A percentile compares a stretch with the other conserved stretches of the same genome.
phyloP scores from a whole-genome alignment of 2,888 invertebrate species.

The Hirtodrosophila alboralis region DNA sequence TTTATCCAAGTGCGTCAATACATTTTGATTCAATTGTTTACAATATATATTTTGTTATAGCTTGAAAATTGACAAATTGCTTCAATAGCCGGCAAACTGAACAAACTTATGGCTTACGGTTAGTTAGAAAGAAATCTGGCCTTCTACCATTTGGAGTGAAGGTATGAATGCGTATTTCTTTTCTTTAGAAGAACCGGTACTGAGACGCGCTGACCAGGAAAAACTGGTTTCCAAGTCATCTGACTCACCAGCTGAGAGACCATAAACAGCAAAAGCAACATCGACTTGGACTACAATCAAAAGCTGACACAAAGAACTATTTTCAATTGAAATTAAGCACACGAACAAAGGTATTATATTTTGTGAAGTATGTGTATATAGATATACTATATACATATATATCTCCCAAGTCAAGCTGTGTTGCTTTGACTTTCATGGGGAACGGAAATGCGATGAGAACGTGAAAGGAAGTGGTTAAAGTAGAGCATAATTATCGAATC shows the following conservation, averaged over 20 bases:
- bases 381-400: background rate
- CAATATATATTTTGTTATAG: no score
- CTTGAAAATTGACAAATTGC: no score
- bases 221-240: constrained; percentile 67
- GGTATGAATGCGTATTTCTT: constrained; percentile 5
- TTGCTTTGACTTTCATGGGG: constrained; percentile 32
- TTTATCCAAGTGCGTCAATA: no score
- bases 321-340: constrained; percentile 59
- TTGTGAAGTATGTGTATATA: constrained; percentile 1
- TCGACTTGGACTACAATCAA: constrained; percentile 53
- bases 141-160: constrained; percentile 27
- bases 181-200: constrained; percentile 46
- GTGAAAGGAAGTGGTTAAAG: constrained; percentile 15
- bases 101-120: no score
- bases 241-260: constrained; percentile 32
- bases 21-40: no score
- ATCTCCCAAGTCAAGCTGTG: constrained; percentile 37
- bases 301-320: constrained; percentile 61
- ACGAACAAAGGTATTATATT: constrained; percentile 14
- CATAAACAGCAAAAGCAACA: constrained; percentile 10
- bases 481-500: background rate
- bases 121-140: constrained; percentile 35
- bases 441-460: constrained; percentile 28
- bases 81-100: no score
- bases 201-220: constrained; percentile 25